Conservation (phyloP, 2,797 vertebrate species). For the Hipposideros larvatus region DNA sequence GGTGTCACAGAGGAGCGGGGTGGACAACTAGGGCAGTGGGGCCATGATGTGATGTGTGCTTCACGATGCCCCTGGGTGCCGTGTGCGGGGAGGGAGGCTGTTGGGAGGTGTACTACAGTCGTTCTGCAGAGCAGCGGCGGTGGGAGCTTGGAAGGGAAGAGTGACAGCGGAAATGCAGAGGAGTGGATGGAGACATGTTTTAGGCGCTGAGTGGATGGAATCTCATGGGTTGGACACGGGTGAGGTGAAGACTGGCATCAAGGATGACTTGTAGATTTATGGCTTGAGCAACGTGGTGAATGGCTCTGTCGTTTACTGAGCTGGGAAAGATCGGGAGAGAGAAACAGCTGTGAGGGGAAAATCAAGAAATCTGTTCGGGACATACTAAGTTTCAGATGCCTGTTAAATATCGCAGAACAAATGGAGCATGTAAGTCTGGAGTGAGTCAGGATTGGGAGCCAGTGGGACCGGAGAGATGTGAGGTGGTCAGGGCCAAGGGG, state of each 20-base stretch:
- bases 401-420: background rate
- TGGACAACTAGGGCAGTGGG: background rate
- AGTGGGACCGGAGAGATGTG: background rate
- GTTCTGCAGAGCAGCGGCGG: background rate
- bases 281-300: background rate
- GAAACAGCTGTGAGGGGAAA: background rate
- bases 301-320: background rate
- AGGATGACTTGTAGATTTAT: background rate
- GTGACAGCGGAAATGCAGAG: background rate
- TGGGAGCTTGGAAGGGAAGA: background rate
- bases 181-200: background rate
- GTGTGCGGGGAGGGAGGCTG: background rate
- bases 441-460: background rate
- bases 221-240: background rate
- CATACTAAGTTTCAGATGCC: background rate
- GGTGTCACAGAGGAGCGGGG: background rate
- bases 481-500: background rate
- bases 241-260: too few species aligned
- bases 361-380: background rate
- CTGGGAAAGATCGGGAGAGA: background rate
- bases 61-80: background rate
- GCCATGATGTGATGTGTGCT: background rate
- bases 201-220: background rate
- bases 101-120: background rate
- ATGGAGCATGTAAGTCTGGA: fast-evolving